These are phyloP conservation scores for Chrysolina americana DNA, from an alignment of 2,888 invertebrate species.

Conservation along the genomic window DNA sequence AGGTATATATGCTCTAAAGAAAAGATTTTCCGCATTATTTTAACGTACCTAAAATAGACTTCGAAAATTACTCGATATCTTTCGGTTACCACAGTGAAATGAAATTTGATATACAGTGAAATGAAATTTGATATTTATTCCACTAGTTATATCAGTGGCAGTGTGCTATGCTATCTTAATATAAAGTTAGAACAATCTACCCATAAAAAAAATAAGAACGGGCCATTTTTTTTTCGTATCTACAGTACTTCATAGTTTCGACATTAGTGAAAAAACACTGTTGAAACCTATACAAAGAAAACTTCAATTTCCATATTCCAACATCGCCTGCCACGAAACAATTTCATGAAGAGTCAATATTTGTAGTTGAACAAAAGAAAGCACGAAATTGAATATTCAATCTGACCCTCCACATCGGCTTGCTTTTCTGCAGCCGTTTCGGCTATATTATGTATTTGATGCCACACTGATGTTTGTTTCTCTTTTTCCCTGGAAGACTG, in stretches of 20 bases:
- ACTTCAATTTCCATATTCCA: slow-evolving; percentile 36
- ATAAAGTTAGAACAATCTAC: too few relatives aligned
- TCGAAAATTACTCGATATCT: too few relatives aligned
- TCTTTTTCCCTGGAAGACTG: slow-evolving; percentile 15
- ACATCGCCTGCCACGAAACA: slow-evolving; percentile 31
- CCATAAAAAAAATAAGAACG: too few relatives aligned
- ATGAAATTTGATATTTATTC: too few relatives aligned
- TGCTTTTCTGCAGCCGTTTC: slow-evolving; percentile 35
- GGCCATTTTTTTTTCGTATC: too few relatives aligned
- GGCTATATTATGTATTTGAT: slow-evolving; percentile 45
- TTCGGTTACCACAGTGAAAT: too few relatives aligned
- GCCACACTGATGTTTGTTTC: slow-evolving; percentile 40
- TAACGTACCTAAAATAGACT: too few relatives aligned
- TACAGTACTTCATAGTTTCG: not conserved
- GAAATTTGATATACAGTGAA: too few relatives aligned
- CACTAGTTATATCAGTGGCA: too few relatives aligned
- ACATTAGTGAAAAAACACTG: not conserved
- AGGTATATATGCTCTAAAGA: too few relatives aligned
- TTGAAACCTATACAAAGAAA: slow-evolving; percentile 13
- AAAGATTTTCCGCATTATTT: too few relatives aligned
- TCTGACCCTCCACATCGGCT: slow-evolving; percentile 23
- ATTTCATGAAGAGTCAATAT: slow-evolving; percentile 42
- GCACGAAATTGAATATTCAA: slow-evolving; percentile 37
- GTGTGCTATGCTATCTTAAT: too few relatives aligned
- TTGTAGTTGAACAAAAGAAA: slow-evolving; percentile 43